Evolutionary conservation across 35 echinoderm and acorn worm species (phyloP), one percentile per base, ranked within the genome.

Genomic region (Lytechinus pictus): DNA sequence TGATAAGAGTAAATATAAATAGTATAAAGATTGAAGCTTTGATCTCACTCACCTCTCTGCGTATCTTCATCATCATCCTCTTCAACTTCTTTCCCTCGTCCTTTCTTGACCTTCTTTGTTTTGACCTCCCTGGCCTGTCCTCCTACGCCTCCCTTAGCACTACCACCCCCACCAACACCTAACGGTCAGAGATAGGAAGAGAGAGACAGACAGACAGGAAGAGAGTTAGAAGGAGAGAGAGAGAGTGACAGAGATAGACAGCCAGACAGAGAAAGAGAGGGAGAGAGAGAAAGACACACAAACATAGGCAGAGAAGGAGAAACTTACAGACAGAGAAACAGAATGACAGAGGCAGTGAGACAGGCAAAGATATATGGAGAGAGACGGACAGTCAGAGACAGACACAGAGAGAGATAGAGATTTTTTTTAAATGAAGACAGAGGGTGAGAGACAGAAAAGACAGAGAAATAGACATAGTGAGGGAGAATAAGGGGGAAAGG

Each of bases 71-170:
- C 95, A 9, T 97, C 97, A 5, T 96, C 94, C 71, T 97, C 98
- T 14, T 96, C 97, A 11, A 94, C 55, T 11, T 96, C 96, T 86
- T 95, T 87, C n/a, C 86, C 93, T 93, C 97, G 53, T 4, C 54
- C 13, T 86, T 99, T 99, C 79, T 99, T 99, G 8, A 97, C 97
- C 71, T 99, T 99, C 94, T 96, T 99, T 19, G 95, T 97, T 87
- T 99, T 99, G 52, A 96, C 86, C 79, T 99, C 98, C 60, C 98
- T 86, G 9, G 96, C 92, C 14, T 88, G 96, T 14, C 98, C 97
- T 91, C 94, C 95, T n/a, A 95, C 96, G 1, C 98, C 98, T 14
- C 86, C 94, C 27, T 95, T 97, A 12, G 96, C 96, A 27, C 98
- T 86, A 72, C 95, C 95, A 24, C 95, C 79, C 11, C 91, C 94